Percentiles rank a stretch among this genome's conserved stretches.
Evolutionary conservation across 2,797 vertebrate genomes (phyloP).

Genomic region (Anniella stebbinsi): DNA sequence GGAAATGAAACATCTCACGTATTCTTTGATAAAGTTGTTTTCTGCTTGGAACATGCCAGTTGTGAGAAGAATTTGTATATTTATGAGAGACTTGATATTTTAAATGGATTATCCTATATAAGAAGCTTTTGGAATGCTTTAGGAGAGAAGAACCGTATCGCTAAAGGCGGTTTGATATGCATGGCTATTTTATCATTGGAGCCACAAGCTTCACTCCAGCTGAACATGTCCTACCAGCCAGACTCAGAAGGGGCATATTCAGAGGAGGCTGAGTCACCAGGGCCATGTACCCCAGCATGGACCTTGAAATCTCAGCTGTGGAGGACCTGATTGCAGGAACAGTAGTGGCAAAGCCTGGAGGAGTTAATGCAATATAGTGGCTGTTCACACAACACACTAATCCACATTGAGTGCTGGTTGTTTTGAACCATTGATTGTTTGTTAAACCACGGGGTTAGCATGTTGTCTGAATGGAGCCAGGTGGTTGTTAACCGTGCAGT

Average conservation of each 20-base stretch:
- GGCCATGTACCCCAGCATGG: background rate
- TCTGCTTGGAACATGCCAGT: background rate
- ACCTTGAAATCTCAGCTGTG: background rate
- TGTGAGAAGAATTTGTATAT: background rate
- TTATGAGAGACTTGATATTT: conserved; percentile 1
- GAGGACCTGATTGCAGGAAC: background rate
- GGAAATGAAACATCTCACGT: background rate
- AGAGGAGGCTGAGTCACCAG: background rate
- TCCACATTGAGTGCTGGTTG: no score
- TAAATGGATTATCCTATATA: background rate
- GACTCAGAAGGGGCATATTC: background rate
- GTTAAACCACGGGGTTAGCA: no score
- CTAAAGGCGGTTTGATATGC: background rate
- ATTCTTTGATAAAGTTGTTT: background rate
- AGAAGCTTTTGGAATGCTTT: background rate
- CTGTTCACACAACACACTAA: no score
- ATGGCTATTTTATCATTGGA: background rate
- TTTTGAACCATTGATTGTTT: no score
- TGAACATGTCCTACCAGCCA: background rate
- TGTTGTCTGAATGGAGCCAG: no score
- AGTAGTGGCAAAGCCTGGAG: background rate
- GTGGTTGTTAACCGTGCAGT: no score
- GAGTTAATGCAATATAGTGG: background rate
- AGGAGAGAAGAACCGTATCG: background rate
- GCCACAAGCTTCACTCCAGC: background rate